Evolutionary conservation across 2,797 vertebrate species (phyloP).

Genomic region (Gouania willdenowi): DNA sequence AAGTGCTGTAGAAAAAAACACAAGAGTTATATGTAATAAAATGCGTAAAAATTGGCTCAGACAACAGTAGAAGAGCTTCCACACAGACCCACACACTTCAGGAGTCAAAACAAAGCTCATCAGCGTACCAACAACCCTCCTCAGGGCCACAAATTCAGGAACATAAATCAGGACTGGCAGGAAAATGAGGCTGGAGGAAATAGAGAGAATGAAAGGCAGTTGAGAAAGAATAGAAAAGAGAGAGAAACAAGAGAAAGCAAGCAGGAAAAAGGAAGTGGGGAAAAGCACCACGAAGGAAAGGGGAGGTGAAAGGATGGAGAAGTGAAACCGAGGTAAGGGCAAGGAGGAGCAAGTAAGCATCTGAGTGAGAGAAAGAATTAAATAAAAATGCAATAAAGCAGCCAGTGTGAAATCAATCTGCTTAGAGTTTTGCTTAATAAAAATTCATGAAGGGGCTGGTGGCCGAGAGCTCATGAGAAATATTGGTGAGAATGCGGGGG

Average conservation of each 20-base stretch:
- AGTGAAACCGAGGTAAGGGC: constrained; percentile 47
- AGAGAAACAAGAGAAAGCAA: constrained; percentile 30
- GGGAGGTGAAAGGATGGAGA: constrained; percentile 45
- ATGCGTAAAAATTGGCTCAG: too few relatives aligned
- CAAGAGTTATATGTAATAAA: too few relatives aligned
- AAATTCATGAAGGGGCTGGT: constrained; percentile 97
- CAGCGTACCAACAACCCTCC: constrained; percentile 49
- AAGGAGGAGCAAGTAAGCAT: constrained; percentile 58
- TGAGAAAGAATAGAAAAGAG: constrained; percentile 26
- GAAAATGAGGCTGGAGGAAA: constrained; percentile 62
- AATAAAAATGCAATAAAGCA: constrained; percentile 99
- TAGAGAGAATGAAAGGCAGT: constrained; percentile 47
- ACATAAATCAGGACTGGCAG: constrained; percentile 71
- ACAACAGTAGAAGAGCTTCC: too few relatives aligned
- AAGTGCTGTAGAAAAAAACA: too few relatives aligned
- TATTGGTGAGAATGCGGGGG: constrained; percentile 76
- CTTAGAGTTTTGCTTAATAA: constrained; percentile 99
- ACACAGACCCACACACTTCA: background rate
- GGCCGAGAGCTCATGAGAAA: constrained; percentile 90
- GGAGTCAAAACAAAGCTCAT: constrained; percentile 56
- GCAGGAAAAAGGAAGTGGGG: constrained; percentile 45
- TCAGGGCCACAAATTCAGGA: constrained; percentile 65
- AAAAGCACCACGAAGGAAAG: constrained; percentile 36
- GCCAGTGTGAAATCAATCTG: constrained; percentile 95
- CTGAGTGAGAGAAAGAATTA: constrained; percentile 84